Evolutionary conservation across 2,888 invertebrate species (phyloP).

Genomic region (Dasysyrphus albostriatus): DNA sequence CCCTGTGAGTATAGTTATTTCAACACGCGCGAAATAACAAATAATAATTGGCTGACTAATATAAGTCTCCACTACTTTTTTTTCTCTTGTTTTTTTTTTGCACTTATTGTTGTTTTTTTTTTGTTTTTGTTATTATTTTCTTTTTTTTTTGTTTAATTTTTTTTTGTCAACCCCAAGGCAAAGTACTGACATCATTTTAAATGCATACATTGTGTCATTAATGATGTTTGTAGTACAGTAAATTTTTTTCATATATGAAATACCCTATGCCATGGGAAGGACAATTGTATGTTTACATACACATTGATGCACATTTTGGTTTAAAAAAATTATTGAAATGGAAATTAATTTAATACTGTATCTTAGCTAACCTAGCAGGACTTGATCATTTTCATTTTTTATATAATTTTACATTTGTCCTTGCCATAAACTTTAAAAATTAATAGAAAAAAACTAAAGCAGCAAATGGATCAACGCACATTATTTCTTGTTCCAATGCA

Average conservation of each 20-base stretch:
- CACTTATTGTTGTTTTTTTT: conserved; percentile 60
- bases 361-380: no score
- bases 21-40: conserved; percentile 73
- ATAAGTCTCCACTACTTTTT: conserved; percentile 55
- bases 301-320: not conserved
- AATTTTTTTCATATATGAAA: conserved; percentile 4
- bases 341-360: not conserved
- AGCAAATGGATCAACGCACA: not conserved
- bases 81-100: conserved; percentile 29
- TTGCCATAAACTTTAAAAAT: no score
- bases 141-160: conserved; percentile 32
- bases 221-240: conserved; percentile 58
- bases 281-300: not conserved
- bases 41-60: conserved; percentile 75
- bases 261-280: not conserved
- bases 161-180: conserved; percentile 66
- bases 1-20: conserved; percentile 59
- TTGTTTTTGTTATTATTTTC: conserved; percentile 36
- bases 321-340: not conserved
- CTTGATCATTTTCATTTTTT: no score
- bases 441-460: not conserved
- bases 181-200: conserved; percentile 71
- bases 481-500: not conserved
- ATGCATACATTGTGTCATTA: conserved; percentile 64
- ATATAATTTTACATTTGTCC: no score